A percentile compares a stretch with the other conserved stretches of the same genome.
phyloP scores from a whole-genome alignment of 2,113 vertebrate genomes.

The Brachyistius frenatus region DNA sequence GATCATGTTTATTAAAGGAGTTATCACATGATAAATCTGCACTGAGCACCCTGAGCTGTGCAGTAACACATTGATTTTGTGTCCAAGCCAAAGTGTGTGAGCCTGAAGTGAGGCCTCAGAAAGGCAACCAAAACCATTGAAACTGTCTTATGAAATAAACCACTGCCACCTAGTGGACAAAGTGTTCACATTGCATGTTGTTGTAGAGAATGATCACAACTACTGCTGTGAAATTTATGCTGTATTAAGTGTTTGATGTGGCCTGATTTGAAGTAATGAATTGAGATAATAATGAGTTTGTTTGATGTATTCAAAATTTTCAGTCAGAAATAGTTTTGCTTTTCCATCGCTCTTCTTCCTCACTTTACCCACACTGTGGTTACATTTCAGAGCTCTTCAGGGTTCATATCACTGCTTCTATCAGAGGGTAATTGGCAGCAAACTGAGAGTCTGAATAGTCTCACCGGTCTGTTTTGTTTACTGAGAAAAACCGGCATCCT shows the following conservation, averaged over 20 bases:
- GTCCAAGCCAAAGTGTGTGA: conserved; percentile 22
- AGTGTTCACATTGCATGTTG: neutral
- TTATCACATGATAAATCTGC: conserved; percentile 55
- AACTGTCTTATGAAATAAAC: conserved; percentile 14
- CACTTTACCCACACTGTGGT: neutral
- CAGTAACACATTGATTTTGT: conserved; percentile 49
- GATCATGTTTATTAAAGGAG: conserved; percentile 62
- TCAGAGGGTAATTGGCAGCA: conserved; percentile 56
- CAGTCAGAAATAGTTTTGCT: neutral
- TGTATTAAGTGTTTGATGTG: too few relatives aligned
- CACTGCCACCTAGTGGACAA: conserved; percentile 68
- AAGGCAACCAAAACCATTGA: neutral
- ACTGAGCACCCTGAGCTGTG: conserved; percentile 21
- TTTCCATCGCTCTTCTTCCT: neutral
- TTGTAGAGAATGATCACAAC: neutral
- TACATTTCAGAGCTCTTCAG: conserved; percentile 2
- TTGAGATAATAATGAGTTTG: neutral
- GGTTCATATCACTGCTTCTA: conserved; percentile 12
- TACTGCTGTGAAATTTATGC: neutral
- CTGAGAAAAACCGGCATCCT: conserved; percentile 63
- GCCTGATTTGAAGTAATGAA: neutral
- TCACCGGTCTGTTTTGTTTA: conserved; percentile 67
- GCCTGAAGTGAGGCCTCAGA: neutral
- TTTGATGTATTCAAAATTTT: neutral
- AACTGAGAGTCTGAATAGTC: conserved; percentile 22